Evolutionary conservation across 2,888 invertebrate genomes (phyloP), one percentile per base, ranked within the genome.

Genomic region (Entomobrya proxima): DNA sequence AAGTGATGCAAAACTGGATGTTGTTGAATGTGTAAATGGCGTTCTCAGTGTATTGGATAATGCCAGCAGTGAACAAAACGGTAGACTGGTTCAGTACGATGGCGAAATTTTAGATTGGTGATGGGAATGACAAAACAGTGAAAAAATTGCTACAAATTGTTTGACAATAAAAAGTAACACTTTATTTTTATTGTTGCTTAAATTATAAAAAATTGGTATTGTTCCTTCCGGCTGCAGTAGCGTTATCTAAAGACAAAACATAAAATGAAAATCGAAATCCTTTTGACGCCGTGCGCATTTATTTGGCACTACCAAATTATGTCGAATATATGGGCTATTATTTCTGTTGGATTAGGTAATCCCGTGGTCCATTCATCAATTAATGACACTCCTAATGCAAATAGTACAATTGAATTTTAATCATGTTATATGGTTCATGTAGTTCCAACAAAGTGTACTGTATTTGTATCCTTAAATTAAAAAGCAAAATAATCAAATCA

Each of bases 271-370:
- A n/a, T n/a, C n/a, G n/a, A n/a, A n/a, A n/a, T 93, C 0, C 96
- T 96, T 15, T 92, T 92, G 3, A 98, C 94, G 93, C 61, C 97
- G 93, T 0, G 98, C 98, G n/a, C n/a, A n/a, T n/a, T n/a, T n/a
- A n/a, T n/a, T n/a, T n/a, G n/a, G n/a, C n/a, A n/a, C n/a, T n/a
- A n/a, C n/a, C n/a, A n/a, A n/a, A n/a, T n/a, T n/a, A n/a, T 0
- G 98, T 98, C n/a, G n/a, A 98, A 92, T 79, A 98, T 95, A 80
- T 98, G 91, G 91, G 98, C 98, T 88, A 98, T 92, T 0, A 97
- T 92, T 9, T 98, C 98, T 86, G 98, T 94, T 91, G 96, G 93
- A 0, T 95, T 94, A 32, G 97, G 96, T 50, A 99, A 93, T 13
- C 84, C 27, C 5, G 77, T 95, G 0, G 95, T 96, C 15, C 89